Evolutionary conservation across 2,113 vertebrate species (phyloP), one percentile per base, ranked within the genome.

Genomic region (Tauraco erythrolophus): DNA sequence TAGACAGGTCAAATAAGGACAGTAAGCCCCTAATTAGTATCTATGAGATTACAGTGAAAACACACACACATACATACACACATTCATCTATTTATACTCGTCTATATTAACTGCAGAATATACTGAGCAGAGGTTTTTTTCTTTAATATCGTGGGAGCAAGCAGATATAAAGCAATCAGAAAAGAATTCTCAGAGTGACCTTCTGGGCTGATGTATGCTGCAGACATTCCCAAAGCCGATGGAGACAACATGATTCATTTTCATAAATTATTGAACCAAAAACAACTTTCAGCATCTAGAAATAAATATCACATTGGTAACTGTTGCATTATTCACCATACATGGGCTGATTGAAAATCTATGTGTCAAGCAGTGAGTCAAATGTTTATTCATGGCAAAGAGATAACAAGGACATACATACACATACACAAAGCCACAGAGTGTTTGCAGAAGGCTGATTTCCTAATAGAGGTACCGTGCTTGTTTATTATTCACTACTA

Each of bases 221-320:
- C 83, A 94, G 83, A 79, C 66, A 46, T 85, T 92, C 61, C 68
- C 68, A 94, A 94, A 86, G 89, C 81, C 71, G 76, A 78, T n/a
- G 28, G 82, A 94, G 78, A 94, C 76, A 92, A 81, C 35, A 53
- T 80, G 88, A 96, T 92, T 94, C 61, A 93, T 95, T 97, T 94
- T 91, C 81, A 95, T 97, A 90, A 95, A 97, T 96, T 97, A 97
- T 82, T 94, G 95, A 97, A 94, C 46, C 21, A 84, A 96, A 88
- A 90, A 0, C 89, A 94, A 81, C 88, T 84, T 95, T 46, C 41
- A 75, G 65, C 45, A 66, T 94, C 86, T 72, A 84, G 81, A 96
- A 97, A 94, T 82, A 94, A 95, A 60, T 69, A 92, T n/a, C 74
- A 70, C 28, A 46, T 71, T 69, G 61, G 33, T 46, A 91, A 48